Conservation (phyloP, 2,797 vertebrate genomes). For the Cuculus canorus region DNA sequence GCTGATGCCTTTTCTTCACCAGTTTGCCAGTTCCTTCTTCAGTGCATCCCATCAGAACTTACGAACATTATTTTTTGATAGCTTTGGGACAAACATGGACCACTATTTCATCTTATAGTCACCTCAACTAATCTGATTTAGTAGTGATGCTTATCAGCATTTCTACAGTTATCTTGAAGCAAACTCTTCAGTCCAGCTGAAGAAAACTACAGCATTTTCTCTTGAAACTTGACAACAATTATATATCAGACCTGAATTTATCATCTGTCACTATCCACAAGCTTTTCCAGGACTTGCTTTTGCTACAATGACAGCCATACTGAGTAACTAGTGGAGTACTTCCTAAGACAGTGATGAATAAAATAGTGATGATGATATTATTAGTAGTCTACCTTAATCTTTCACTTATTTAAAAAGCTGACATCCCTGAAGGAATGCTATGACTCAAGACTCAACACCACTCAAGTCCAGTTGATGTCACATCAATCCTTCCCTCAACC, state of each 20-base stretch:
- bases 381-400: background rate
- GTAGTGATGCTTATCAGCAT: background rate
- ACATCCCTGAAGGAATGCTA: background rate
- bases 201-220: background rate
- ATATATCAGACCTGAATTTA: background rate
- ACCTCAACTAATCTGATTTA: background rate
- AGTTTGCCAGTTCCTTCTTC: background rate
- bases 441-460: background rate
- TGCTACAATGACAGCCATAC: background rate
- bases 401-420: background rate
- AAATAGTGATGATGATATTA: background rate
- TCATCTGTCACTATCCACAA: background rate
- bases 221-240: background rate
- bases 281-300: background rate
- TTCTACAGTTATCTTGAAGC: background rate
- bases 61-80: background rate
- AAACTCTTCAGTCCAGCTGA: background rate
- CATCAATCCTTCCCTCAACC: background rate
- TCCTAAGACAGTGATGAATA: background rate
- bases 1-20: background rate
- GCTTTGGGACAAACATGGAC: background rate
- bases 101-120: background rate
- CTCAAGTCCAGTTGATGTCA: accelerated
- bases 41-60: background rate
- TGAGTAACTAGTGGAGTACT: background rate